Evolutionary conservation across 2,797 vertebrate genomes (phyloP), one percentile per base, ranked within the genome.

Genomic region (Bovichtus diacanthus): DNA sequence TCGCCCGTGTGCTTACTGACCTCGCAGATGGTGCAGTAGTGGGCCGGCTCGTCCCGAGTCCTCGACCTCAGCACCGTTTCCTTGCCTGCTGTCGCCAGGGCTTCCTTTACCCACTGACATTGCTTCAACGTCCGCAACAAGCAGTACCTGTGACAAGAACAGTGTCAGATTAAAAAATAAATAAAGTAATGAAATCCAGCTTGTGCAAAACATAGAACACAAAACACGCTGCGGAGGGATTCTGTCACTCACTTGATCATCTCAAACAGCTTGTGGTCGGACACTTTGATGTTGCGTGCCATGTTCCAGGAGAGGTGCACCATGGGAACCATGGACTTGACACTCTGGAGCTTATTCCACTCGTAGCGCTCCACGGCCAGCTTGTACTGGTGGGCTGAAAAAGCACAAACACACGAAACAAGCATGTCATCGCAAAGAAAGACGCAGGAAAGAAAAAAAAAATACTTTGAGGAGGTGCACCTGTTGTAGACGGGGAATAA

Each of bases 221-320:
- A 19, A 0, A 3, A 59, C 23, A 12, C 39, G 56, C 16, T 3
- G 39, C 39, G 0, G 6, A 19, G 3, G 9, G 9, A 23, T 18
- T 13, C n/a, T 0, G 16, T 0, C 16, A 95, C 97, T 97, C 95
- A 99, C 98, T 99, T 99, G 94, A 99, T 99, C 97, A 99, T 99
- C 95, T 99, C 97, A 77, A 99, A 99, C 93, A 99, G 96, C 95
- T 98, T 99, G 96, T 97, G 97, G 96, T 99, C 98, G 3, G 98
- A 99, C 90, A 99, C 97, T 94, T 99, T 99, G 92, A 99, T 99
- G 96, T 99, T 99, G 89, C 97, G 96, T 79, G 98, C 98, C 97
- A 99, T 97, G 90, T 99, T 99, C 98, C 98, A 99, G 83, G 98
- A 99, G 62, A 99, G 97, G 93, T 99, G 98, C 95, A 99, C 96